phyloP scores from a whole-genome alignment of 2,797 vertebrate genomes.

The Xyrichtys novacula region DNA sequence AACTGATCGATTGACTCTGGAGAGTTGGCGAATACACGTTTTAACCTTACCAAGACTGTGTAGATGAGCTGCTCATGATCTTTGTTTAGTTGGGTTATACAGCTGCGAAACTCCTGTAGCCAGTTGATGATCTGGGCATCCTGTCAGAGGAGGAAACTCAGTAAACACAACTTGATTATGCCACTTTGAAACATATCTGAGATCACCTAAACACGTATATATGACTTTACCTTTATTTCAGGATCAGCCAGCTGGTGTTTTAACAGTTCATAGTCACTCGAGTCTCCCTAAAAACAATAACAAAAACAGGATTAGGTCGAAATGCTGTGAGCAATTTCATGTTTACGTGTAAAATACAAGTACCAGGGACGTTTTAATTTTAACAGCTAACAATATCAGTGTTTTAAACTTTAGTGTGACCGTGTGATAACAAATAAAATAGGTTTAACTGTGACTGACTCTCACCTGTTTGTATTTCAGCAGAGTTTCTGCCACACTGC shows the following conservation, averaged over 20 bases:
- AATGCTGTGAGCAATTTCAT: not conserved
- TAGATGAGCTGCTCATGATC: slow-evolving; percentile 93
- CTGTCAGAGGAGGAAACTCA: slow-evolving; percentile 75
- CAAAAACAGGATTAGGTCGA: not conserved
- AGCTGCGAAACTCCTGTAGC: slow-evolving; percentile 92
- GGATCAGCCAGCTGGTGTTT: slow-evolving; percentile 93
- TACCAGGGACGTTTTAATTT: no score
- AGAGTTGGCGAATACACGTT: no score
- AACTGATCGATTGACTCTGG: no score
- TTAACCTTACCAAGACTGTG: slow-evolving; percentile 87
- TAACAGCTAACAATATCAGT: no score
- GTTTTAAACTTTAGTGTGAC: no score
- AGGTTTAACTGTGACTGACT: not conserved
- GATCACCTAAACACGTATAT: not conserved
- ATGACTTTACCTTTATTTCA: slow-evolving; percentile 91
- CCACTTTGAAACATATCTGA: not conserved
- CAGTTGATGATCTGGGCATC: slow-evolving; percentile 96
- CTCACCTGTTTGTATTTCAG: slow-evolving; percentile 88
- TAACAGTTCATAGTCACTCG: slow-evolving; percentile 90
- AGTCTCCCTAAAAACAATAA: slow-evolving; percentile 86
- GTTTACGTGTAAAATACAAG: no score
- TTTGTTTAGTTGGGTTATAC: slow-evolving; percentile 89
- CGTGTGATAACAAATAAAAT: no score
- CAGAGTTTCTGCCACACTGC: slow-evolving; percentile 87
- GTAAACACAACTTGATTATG: not conserved